Evolutionary conservation across 23 tunicate species (phyloP).

Genomic region (Trididemnum clinides): DNA sequence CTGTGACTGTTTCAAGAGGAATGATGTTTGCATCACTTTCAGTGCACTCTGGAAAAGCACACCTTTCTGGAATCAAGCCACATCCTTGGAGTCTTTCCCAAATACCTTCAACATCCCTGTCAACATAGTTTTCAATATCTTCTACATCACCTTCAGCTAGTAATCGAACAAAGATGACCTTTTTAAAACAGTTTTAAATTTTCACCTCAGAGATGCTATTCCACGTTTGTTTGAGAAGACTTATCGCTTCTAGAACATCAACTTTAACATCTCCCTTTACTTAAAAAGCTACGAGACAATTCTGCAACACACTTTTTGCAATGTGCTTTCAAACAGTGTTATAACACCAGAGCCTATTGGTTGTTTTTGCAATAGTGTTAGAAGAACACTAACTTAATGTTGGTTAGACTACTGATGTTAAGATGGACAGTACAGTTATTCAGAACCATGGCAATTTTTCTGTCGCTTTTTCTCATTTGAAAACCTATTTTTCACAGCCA

Average conservation of each 20-base stretch:
- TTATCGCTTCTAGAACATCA: not conserved
- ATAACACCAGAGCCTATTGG: not conserved
- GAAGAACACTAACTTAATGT: not conserved
- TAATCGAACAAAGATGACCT: not conserved
- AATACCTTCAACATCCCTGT: not conserved
- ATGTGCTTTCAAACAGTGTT: not conserved
- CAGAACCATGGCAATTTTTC: not conserved
- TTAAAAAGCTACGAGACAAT: not conserved
- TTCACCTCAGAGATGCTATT: not conserved
- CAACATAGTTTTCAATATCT: not conserved
- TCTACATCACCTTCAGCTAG: not conserved
- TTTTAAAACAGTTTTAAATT: not conserved
- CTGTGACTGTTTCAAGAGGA: not conserved
- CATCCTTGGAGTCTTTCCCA: not conserved
- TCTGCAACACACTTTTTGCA: not conserved
- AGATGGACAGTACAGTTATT: not conserved
- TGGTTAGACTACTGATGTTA: not conserved
- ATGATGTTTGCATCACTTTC: not conserved
- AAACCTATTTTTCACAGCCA: not conserved
- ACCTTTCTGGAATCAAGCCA: not conserved
- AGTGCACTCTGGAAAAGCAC: not conserved
- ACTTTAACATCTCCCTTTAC: not conserved
- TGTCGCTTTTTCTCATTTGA: not conserved
- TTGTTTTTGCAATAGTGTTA: not conserved
- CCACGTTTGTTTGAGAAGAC: not conserved